Evolutionary conservation across 2,113 vertebrate species (phyloP), one percentile per base, ranked within the genome.

Genomic region (Morphnarchus princeps): DNA sequence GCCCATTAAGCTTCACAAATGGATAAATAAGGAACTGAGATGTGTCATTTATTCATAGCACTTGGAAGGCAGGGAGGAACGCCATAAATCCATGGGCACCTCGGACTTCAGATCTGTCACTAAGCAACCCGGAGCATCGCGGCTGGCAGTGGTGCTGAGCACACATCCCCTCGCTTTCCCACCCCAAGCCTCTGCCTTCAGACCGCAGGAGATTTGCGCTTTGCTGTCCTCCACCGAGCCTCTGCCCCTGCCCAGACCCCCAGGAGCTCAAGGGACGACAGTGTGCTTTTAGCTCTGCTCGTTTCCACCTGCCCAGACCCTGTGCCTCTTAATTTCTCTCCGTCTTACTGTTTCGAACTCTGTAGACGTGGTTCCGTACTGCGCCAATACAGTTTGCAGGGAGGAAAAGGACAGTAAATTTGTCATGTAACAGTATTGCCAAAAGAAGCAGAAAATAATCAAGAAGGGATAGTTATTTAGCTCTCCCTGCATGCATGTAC

Each of bases 11-110:
- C 69, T 71, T 69, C 74, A 66, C 84, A 95, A 91, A 93, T 83
- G 93, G 93, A 70, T 96, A 87, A 93, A 91, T 94, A 91, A 93
- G 95, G 85, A 89, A 78, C 36, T 70, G 90, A 78, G 77, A 84
- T 55, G 69, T 89, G 85, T 83, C 94, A 73, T 81, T 94, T 94
- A 89, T 80, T 90, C 89, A 67, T 38, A 62, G 84, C 21, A 4
- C 69, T 88, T 29, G 73, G 54, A 66, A 77, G 77, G 55, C 0
- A 2, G 54, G 78, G 76, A 63, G 57, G 67, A 40, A 29, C 2
- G 14, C 55, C 52, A 38, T 86, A 80, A 89, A 89, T 94, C 87
- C 43, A 0, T 0, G 38, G 85, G 38, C 55, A 78, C 59, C 78
- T 83, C 2, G 7, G 69, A 16, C 73, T 79, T 57, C 34, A 11